Base-by-base conservation (phyloP, 2,797 vertebrate genomes). In the Halcyon leucocephala region DNA sequence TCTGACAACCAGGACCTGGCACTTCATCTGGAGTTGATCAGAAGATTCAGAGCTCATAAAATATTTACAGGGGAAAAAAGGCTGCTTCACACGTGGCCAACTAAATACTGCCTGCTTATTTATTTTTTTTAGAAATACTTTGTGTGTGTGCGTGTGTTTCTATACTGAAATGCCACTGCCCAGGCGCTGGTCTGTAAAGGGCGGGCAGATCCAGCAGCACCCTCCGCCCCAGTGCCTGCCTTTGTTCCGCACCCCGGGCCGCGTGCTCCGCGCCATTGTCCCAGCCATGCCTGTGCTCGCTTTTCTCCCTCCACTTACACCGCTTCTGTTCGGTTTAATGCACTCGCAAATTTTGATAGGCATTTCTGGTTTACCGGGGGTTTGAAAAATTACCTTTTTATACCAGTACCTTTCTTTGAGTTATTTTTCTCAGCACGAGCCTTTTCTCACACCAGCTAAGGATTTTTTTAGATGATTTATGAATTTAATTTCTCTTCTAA, bases 401-500 rank as follows among this genome's bases (percentile, higher is more conserved):
- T 21, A 70, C 3, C 51, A 82, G 77, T 69, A 86, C 19, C 15
- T 82, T 88, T 44, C 84, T 83, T 64, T 29, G 39, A 65, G 48
- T 62, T 61, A 24, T 77, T 92, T 55, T 69, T 73, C 42, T 37
- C 42, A 72, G 71, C 0, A 1, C 60, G 49, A 89, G 61, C 29
- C 49, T 90, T 79, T 86, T 41, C 79, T 95, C n/a, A 57, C 33
- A 48, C 18, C 8, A 24, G 54, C 37, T 90, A 87, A 67, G 55
- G 91, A 80, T 89, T 85, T 85, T 80, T 77, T 86, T 79, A 86
- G 35, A 72, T 54, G 19, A 96, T 92, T 93, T 92, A 86, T 95
- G 35, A 76, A 97, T 94, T 97, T 84, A 85, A 93, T 91, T 90
- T 86, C 60, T 85, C 73, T 60, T 64, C 67, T 88, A 95, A 89